phyloP scores from a whole-genome alignment of 2,113 vertebrate genomes.

The Otocyon megalotis region DNA sequence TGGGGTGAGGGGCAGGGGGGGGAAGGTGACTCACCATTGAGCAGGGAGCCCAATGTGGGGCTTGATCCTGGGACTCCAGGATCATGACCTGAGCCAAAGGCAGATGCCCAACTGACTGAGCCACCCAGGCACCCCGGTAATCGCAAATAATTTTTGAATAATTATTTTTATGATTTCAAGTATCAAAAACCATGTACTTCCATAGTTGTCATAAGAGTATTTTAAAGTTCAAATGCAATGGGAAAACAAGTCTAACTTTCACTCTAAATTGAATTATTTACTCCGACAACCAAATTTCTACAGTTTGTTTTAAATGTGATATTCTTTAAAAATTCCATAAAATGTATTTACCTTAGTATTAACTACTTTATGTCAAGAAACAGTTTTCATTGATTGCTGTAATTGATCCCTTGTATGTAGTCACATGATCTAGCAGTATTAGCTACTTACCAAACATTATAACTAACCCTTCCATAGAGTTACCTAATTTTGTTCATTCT shows the following conservation, averaged over 20 bases:
- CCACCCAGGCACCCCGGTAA: not conserved
- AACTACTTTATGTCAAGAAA: conserved; percentile 27
- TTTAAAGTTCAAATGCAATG: conserved; percentile 41
- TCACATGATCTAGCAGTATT: not conserved
- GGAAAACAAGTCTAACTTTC: not conserved
- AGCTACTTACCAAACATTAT: not conserved
- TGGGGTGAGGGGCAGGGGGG: too few relatives aligned
- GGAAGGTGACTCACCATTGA: too few relatives aligned
- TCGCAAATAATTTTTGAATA: not conserved
- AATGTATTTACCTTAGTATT: conserved; percentile 50
- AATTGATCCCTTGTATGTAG: not conserved
- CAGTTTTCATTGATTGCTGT: not conserved
- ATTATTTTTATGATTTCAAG: not conserved
- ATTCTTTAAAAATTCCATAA: conserved; percentile 12
- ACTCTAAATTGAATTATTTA: conserved; percentile 56
- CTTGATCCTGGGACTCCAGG: too few relatives aligned
- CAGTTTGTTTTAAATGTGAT: conserved; percentile 28
- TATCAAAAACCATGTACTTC: conserved; percentile 9
- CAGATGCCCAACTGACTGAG: too few relatives aligned
- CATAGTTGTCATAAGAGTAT: not conserved
- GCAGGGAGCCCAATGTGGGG: too few relatives aligned
- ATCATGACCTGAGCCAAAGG: too few relatives aligned
- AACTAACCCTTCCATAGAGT: not conserved
- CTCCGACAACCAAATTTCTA: conserved; percentile 4
- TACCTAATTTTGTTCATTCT: not conserved